These are phyloP conservation scores for Panthera uncia DNA, from an alignment of 2,113 vertebrate genomes.

Conservation along the genomic window DNA sequence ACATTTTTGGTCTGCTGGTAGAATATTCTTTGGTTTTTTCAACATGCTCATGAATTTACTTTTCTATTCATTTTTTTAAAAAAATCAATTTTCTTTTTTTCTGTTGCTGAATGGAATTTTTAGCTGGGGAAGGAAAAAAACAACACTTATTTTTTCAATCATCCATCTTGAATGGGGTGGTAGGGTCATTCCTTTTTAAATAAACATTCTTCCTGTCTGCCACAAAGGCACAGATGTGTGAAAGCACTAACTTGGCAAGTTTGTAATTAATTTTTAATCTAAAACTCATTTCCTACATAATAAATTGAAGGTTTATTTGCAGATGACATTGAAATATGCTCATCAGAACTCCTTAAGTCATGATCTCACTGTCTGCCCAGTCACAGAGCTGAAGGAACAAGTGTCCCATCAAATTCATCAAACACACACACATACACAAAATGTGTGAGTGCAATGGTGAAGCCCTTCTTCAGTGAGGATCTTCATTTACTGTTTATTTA, in stretches of 20 bases:
- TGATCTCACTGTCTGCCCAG: neutral
- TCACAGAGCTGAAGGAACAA: neutral
- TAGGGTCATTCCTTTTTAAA: neutral
- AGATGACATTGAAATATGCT: neutral
- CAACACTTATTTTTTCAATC: neutral
- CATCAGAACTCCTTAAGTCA: neutral
- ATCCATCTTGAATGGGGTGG: neutral
- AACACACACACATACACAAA: neutral
- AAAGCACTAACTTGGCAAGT: neutral
- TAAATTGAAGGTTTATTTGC: neutral
- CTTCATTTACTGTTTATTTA: neutral
- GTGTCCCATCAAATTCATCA: neutral
- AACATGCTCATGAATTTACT: neutral
- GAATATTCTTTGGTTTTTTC: neutral
- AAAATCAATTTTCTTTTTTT: neutral
- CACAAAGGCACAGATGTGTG: neutral
- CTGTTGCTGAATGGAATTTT: neutral
- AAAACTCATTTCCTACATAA: conserved; percentile 1
- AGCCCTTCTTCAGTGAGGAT: neutral
- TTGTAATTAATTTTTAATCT: conserved; percentile 3
- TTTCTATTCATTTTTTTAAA: neutral
- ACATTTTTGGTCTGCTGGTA: neutral
- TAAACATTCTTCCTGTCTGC: neutral
- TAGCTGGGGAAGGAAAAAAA: neutral
- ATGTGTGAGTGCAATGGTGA: neutral